Conservation (phyloP, 2,888 invertebrate genomes). For the Minunthozetes semirufus region DNA sequence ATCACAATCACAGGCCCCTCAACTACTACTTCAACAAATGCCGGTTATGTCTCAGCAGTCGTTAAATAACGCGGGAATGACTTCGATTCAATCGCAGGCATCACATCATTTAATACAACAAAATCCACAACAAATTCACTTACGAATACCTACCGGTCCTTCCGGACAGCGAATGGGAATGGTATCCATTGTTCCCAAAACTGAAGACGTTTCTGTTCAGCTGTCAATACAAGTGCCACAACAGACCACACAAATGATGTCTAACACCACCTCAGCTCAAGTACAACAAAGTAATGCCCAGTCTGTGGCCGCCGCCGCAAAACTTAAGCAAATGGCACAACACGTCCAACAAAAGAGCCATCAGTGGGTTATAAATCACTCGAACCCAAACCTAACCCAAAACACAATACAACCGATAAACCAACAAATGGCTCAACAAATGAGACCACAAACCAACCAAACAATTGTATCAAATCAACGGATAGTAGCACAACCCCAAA, state of each 20-base stretch:
- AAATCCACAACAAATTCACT: constrained; percentile 6
- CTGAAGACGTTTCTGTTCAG: constrained; percentile 8
- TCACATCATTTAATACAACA: constrained; percentile 10
- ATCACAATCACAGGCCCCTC: not conserved
- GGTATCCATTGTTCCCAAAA: constrained; percentile 15
- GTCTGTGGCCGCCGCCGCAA: not conserved
- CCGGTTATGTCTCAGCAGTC: constrained; percentile 3
- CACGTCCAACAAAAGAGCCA: not conserved
- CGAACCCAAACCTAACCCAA: not conserved
- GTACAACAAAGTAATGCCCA: constrained; percentile 10
- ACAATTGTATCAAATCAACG: not conserved
- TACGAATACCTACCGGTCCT: not conserved
- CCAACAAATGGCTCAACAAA: not conserved
- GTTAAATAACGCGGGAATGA: not conserved
- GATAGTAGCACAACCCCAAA: not conserved
- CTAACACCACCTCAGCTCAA: not conserved
- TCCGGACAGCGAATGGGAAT: constrained; percentile 4
- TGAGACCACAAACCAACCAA: constrained; percentile 16
- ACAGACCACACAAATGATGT: not conserved
- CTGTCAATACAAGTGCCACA: constrained; percentile 29
- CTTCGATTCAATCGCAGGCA: not conserved
- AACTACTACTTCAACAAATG: constrained; percentile 1
- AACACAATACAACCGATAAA: not conserved
- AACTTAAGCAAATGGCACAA: constrained; percentile 32
- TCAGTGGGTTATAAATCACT: constrained; percentile 23